Evolutionary conservation across 2,797 vertebrate species (phyloP), one percentile per base, ranked within the genome.

Genomic region (Siniperca scherzeri): DNA sequence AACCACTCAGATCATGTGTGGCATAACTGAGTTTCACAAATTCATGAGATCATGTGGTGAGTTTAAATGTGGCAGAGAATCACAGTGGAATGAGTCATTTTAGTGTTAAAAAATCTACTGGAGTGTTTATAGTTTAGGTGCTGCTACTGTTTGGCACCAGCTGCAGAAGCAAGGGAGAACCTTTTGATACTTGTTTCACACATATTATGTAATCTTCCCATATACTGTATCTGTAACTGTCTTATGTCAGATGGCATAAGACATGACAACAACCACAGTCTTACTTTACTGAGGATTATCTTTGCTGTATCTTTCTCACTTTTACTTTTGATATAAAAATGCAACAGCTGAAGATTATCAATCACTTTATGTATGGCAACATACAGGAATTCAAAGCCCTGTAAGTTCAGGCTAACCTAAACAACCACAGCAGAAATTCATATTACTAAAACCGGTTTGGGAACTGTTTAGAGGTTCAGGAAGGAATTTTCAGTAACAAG

Each of bases 1-100:
- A 64, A 42, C 7, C 59, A 30, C 52, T 55, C 40, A 16, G 66
- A 61, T 70, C 33, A 57, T n/a, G n/a, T 55, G 38, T 56, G 52
- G 48, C 38, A 22, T 25, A 38, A 44, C 19, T 10, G 44, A 10
- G 55, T 68, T 72, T 82, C 62, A 50, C 55, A 66, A 33, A 68
- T 40, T 57, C 44, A 55, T 36, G 73, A 42, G 57, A 22, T 67
- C 53, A 52, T 33, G 65, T 52, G 61, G 25, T 40, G 50, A 53
- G 72, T 77, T 46, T 52, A 74, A 77, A 79, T 36, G 78, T 68
- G 52, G 72, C 44, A 46, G 71, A 62, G 55, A 56, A 72, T 30
- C 67, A 79, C 21, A 19, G 81, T 3, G 25, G 62, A 56, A 61
- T 84, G 83, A 86, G 6, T 87, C 76, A 82, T 30, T n/a, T 70